Base-by-base conservation (phyloP, 2,888 invertebrate genomes). In the Rhagonycha fulva region DNA sequence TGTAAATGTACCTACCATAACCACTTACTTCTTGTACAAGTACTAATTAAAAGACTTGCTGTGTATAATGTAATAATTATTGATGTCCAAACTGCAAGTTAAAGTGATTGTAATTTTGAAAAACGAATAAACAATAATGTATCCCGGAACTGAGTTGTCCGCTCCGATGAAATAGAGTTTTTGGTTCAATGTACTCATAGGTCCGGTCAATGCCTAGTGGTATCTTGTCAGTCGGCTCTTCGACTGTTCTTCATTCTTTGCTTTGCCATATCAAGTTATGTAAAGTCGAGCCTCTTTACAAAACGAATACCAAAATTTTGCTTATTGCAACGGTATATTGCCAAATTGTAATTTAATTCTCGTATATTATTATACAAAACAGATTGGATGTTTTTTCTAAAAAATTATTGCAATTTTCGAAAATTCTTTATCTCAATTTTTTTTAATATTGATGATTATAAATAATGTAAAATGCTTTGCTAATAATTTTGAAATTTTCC, bases 151-250 rank as follows among this genome's bases (percentile, higher is more conserved):
- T 83, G 80, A 84, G 77, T 83, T 83, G 82, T 84, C 83, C 84
- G 84, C 84, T 84, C 83, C 83, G 84, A 84, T 84, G 86, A 84
- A 84, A 84, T 83, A 82, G 82, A 83, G 84, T 81, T 82, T 81
- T 81, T 82, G 83, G 85, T 85, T 84, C 85, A 86, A 85, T 80
- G 85, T 82, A 84, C 85, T 80, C 79, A 24, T 66, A 23, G 79
- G 77, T 80, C 81, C 85, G 86, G 86, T 86, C 86, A 85, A 85
- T 86, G 86, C 84, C 85, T 86, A 84, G 76, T 71, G 74, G 78
- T 84, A 84, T 84, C 84, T 86, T 85, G 85, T 85, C 84, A 83
- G 83, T 80, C 79, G 78, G 77, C 77, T 81, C 82, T 82, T 80
- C 80, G 76, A 79, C 77, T 80, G 78, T 80, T 82, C 83, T 81